These are phyloP conservation scores for Bubo scandiacus DNA, from an alignment of 2,113 vertebrate genomes.

Conservation along the genomic window DNA sequence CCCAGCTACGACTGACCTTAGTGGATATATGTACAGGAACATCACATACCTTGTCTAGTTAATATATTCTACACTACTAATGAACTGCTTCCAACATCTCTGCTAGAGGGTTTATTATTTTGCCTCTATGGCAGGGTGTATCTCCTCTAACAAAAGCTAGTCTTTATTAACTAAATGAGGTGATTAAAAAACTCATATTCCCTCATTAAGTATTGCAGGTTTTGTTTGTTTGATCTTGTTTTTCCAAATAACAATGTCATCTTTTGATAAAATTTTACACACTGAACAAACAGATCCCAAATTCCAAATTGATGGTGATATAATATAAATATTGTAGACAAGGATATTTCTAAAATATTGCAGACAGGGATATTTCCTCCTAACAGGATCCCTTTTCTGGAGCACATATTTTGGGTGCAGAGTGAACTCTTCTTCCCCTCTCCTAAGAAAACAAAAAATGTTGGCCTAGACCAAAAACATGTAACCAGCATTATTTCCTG, in stretches of 20 bases:
- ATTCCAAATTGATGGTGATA: neutral
- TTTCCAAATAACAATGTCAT: neutral
- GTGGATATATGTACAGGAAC: neutral
- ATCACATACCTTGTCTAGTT: neutral
- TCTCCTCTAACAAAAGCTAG: neutral
- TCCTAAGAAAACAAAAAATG: neutral
- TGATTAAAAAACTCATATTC: neutral
- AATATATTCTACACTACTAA: neutral
- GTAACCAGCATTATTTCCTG: neutral
- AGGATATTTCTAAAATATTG: neutral
- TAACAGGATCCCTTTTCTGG: neutral
- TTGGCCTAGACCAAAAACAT: neutral
- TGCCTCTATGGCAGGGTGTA: neutral
- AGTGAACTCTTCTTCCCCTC: neutral
- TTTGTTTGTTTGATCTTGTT: neutral
- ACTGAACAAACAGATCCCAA: neutral
- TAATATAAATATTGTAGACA: accelerated
- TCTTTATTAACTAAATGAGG: neutral
- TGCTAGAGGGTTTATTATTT: neutral
- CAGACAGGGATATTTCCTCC: neutral
- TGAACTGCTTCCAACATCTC: neutral
- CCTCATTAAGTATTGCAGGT: neutral
- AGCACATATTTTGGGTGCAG: neutral
- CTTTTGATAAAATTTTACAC: neutral
- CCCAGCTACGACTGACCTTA: neutral